Base-by-base conservation (phyloP, 2,888 invertebrate species). In the Acronicta aceris region DNA sequence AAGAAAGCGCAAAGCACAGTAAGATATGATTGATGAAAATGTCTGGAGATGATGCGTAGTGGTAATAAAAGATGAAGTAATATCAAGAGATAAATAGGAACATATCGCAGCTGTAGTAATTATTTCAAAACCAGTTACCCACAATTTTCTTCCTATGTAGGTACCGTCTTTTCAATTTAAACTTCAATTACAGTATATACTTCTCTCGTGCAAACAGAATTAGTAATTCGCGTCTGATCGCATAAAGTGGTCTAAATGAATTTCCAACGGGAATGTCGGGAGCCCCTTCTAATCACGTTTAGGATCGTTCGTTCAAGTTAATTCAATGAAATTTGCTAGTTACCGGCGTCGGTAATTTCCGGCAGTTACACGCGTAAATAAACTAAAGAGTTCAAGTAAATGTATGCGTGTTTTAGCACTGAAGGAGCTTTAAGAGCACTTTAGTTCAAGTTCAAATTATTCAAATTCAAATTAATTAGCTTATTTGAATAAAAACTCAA, bases 281-380 rank as follows among this genome's bases (percentile, higher is more conserved):
- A 64, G 38, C 57, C 15, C 56, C 47, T 59, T 21, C 49, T 77
- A 64, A 74, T 70, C 47, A 53, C 48, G 25, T 66, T 74, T 51
- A 62, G 63, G 69, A 72, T 68, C 70, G 67, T 75, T 75, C 61
- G 59, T 59, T 52, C 56, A 62, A 55, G 69, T 71, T 78, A 78
- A 79, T 77, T 72, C 74, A 74, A 76, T 76, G 71, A 76, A 71
- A 70, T 68, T 63, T 59, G 54, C 72, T 59, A 79, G 73, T 74
- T 72, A 67, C 77, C 76, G 79, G 79, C 80, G 78, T 59, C 78
- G 70, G 64, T 65, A 72, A 83, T 83, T 81, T 82, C 81, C 82
- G 67, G 53, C 27, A 42, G 43, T 59, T 63, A 56, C 50, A 67
- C 41, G 53, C 33, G 50, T 70, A 61, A 56, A 53, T 69, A 61